Conservation (phyloP, 2,797 vertebrate genomes). For the Gouania willdenowi region DNA sequence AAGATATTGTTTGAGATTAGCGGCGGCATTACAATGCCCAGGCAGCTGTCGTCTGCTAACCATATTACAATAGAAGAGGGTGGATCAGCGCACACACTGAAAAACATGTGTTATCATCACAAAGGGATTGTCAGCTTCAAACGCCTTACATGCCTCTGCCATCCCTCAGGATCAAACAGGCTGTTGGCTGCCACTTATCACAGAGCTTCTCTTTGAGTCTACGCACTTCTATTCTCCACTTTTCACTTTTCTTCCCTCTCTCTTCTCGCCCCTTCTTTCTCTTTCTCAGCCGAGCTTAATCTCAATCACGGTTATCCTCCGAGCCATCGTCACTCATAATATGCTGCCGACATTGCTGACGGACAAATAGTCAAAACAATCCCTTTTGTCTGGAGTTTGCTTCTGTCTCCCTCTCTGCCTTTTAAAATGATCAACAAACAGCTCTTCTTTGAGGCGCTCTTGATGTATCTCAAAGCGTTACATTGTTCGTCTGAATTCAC, state of each 20-base stretch:
- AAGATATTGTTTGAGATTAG: slow-evolving; percentile 73
- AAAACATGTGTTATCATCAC: slow-evolving; percentile 80
- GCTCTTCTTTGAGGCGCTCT: slow-evolving; percentile 50
- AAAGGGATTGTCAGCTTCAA: slow-evolving; percentile 78
- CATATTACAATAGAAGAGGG: slow-evolving; percentile 72
- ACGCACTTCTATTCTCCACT: slow-evolving; percentile 58
- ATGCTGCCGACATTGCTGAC: slow-evolving; percentile 38
- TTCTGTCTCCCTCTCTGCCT: slow-evolving; percentile 23
- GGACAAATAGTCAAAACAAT: slow-evolving; percentile 66
- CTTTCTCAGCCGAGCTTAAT: slow-evolving; percentile 54
- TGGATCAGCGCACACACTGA: slow-evolving; percentile 59
- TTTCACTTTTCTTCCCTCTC: slow-evolving; percentile 30
- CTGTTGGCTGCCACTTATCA: slow-evolving; percentile 69
- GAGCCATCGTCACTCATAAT: slow-evolving; percentile 45
- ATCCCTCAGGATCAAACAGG: slow-evolving; percentile 78
- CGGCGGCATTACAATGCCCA: slow-evolving; percentile 54
- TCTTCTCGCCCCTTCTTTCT: slow-evolving; percentile 26
- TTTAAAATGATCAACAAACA: slow-evolving; percentile 40
- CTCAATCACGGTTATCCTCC: slow-evolving; percentile 55
- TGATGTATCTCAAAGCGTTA: slow-evolving; percentile 40
- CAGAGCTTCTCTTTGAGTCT: slow-evolving; percentile 49
- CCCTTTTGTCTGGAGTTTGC: slow-evolving; percentile 59
- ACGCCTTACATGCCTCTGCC: slow-evolving; percentile 73
- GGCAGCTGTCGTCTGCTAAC: slow-evolving; percentile 72
- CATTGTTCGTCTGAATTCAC: slow-evolving; percentile 53